Evolutionary conservation across 2,888 invertebrate species (phyloP).

Genomic region (Tipula unca): DNA sequence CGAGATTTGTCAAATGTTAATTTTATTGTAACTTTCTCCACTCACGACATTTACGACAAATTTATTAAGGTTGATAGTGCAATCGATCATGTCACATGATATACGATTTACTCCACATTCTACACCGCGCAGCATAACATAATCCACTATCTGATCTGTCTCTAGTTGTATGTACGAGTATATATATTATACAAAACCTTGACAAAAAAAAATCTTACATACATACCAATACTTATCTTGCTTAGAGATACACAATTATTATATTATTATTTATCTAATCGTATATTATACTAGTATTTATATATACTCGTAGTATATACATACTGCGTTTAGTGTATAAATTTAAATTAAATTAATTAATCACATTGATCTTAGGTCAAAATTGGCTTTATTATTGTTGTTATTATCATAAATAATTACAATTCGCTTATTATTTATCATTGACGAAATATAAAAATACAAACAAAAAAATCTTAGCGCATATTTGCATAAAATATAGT

Average conservation of each 20-base stretch:
- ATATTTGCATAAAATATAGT: not conserved
- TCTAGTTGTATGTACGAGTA: not conserved
- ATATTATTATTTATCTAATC: not conserved
- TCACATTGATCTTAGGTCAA: constrained; percentile 14
- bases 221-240: not conserved
- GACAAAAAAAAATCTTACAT: not conserved
- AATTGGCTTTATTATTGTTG: not conserved
- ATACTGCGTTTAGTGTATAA: not conserved
- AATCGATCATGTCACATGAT: no score
- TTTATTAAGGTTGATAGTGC: no score
- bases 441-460: not conserved
- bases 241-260: not conserved
- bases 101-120: no score
- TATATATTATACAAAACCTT: no score
- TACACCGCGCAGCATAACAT: not conserved
- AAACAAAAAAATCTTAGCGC: not conserved
- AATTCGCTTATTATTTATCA: not conserved
- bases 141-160: not conserved
- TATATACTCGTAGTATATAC: no score
- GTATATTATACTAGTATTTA: no score
- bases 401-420: not conserved
- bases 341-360: not conserved
- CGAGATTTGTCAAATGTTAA: no score
- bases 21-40: no score
- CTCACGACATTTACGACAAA: no score